Conservation (phyloP, 2,888 invertebrate genomes). For the Orchesellides sinensis region DNA sequence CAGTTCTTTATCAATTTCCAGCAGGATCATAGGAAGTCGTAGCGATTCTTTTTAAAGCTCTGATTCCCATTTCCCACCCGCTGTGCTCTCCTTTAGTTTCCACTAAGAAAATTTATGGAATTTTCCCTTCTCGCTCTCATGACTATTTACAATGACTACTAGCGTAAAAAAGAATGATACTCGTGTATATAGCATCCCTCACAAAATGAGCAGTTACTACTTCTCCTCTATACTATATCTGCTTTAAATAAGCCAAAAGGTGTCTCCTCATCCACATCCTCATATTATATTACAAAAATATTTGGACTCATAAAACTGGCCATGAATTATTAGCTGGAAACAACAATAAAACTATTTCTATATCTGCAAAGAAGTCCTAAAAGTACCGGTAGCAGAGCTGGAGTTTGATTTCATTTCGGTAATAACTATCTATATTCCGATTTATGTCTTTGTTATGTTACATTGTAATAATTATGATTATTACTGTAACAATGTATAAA, state of each 20-base stretch:
- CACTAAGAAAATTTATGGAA: constrained; percentile 66
- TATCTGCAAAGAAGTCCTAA: neutral
- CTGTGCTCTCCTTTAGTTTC: constrained; percentile 61
- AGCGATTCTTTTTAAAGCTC: constrained; percentile 64
- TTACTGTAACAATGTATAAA: too few relatives aligned
- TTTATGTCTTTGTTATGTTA: neutral
- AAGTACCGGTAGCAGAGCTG: neutral
- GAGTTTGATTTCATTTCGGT: constrained; percentile 17
- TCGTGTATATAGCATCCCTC: constrained; percentile 1
- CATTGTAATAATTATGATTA: neutral
- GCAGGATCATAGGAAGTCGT: constrained; percentile 58
- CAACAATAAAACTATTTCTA: constrained; percentile 68
- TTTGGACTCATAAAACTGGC: constrained; percentile 67
- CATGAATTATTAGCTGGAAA: constrained; percentile 66
- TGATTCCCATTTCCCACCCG: constrained; percentile 69
- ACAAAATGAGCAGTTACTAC: constrained; percentile 38
- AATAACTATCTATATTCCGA: neutral
- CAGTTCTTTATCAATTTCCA: constrained; percentile 66
- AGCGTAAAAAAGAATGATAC: constrained; percentile 8
- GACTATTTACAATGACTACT: constrained; percentile 44
- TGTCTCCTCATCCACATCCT: constrained; percentile 54
- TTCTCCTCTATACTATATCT: neutral
- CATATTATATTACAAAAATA: constrained; percentile 62
- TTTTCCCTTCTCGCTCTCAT: constrained; percentile 36
- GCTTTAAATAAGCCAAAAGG: constrained; percentile 56